These are phyloP conservation scores for Tadarida brasiliensis DNA, from an alignment of 2,797 vertebrate genomes.

Conservation along the genomic window DNA sequence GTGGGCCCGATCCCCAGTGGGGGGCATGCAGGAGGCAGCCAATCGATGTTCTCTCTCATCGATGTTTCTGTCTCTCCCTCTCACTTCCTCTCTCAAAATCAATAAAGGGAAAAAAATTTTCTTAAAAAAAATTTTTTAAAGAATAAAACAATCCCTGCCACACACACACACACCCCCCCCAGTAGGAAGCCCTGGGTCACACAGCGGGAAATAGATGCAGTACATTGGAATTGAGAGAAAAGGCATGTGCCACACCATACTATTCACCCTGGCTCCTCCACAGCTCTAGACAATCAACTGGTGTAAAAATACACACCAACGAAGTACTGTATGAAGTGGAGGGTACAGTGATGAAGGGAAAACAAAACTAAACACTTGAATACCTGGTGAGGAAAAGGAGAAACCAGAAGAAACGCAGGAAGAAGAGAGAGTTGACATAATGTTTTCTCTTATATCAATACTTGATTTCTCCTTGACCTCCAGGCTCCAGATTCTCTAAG, in stretches of 20 bases:
- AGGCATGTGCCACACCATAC: background rate
- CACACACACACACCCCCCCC: too few species aligned
- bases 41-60: too few species aligned
- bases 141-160: background rate
- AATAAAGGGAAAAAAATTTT: too few species aligned
- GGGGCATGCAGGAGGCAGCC: too few species aligned
- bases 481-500: background rate
- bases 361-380: constrained; percentile 1
- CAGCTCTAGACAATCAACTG: background rate
- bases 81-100: too few species aligned
- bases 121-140: too few species aligned
- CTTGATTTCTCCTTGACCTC: constrained; percentile 22
- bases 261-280: background rate
- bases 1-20: too few species aligned
- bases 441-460: constrained; percentile 23
- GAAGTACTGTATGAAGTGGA: background rate
- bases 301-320: background rate
- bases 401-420: background rate
- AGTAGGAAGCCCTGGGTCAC: background rate
- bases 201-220: background rate
- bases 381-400: background rate
- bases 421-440: background rate
- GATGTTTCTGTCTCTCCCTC: too few species aligned
- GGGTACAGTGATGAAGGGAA: background rate
- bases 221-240: background rate